Base-by-base conservation (phyloP, 2,888 invertebrate species). In the Lithophane leautieri region DNA sequence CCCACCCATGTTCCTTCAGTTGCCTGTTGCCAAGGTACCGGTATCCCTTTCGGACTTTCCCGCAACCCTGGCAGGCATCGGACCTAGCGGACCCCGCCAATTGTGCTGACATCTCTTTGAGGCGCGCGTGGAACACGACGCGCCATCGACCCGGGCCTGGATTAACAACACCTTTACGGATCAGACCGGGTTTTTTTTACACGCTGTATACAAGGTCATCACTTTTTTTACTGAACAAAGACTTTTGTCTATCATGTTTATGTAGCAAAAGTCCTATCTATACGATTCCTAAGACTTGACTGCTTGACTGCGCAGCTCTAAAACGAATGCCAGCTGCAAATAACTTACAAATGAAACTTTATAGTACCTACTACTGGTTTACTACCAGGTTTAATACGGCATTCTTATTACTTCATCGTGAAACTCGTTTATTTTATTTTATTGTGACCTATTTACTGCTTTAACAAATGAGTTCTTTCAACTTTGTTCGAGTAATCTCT, bases 361-460 rank as follows among this genome's bases (percentile, higher is more conserved):
- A 73, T 73, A 56, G 69, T 68, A 74, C n/a, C 25, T 63, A 52
- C 50, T 58, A 44, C 67, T 42, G 50, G 11, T 34, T 14, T 52
- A 66, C n/a, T 65, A 47, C 47, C n/a, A 65, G 61, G 42, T 78
- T 87, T 85, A 78, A 76, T 65, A 67, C 68, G 16, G 22, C 54
- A 72, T 71, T 54, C 42, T 65, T 68, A 67, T 34, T 70, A 63
- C 78, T 76, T 76, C 72, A 76, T 84, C 62, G 67, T 78, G 25
- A 56, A 78, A 78, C 54, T 28, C 12, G 25, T 62, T 82, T 52
- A 62, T 75, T 75, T 54, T 11, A 42, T 78, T 50, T 42, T 34
- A 50, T 79, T 71, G 16, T 52, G 42, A 60, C 44, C 72, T 72
- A 44, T 72, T 76, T 60, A 1, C 34, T 34, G 4, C 8, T 61